Conservation (phyloP, 1,140 invertebrate genomes). For the Drosophila nasuta region DNA sequence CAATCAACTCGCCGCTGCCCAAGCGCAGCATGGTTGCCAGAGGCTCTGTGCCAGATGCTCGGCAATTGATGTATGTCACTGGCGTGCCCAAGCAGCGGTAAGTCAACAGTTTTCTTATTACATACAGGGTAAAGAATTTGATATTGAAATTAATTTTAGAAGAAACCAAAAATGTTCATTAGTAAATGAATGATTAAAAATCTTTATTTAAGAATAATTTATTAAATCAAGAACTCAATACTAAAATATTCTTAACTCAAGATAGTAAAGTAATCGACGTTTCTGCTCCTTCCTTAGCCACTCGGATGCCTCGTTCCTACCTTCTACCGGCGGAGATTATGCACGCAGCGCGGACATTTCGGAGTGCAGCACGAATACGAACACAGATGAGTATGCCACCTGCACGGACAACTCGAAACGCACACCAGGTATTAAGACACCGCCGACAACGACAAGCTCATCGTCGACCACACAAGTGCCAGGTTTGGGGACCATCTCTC, state of each 20-base stretch:
- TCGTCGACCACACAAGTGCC: conserved; percentile 85
- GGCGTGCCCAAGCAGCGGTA: conserved; percentile 66
- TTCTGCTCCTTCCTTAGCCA: conserved; percentile 35
- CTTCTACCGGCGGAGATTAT: conserved; percentile 51
- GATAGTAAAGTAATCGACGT: background rate
- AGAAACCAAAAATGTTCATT: too few species aligned
- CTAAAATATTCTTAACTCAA: too few species aligned
- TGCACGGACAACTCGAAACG: conserved; percentile 91
- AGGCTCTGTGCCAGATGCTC: conserved; percentile 63
- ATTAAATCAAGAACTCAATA: too few species aligned
- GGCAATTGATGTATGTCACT: conserved; percentile 60
- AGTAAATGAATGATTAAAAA: too few species aligned
- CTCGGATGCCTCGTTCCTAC: conserved; percentile 68
- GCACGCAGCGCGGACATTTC: conserved; percentile 90
- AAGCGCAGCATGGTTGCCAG: conserved; percentile 59
- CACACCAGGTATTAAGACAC: conserved; percentile 86
- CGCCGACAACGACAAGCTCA: conserved; percentile 83
- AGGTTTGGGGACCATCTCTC: conserved; percentile 77
- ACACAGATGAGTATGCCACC: conserved; percentile 95
- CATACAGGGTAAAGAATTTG: too few species aligned
- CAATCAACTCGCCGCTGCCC: conserved; percentile 52
- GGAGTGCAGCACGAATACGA: conserved; percentile 93
- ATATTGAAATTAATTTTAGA: too few species aligned
- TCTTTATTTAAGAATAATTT: too few species aligned
- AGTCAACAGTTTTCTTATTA: background rate